Conservation (phyloP, 1,140 invertebrate genomes). For the Lanistes nyassanus region DNA sequence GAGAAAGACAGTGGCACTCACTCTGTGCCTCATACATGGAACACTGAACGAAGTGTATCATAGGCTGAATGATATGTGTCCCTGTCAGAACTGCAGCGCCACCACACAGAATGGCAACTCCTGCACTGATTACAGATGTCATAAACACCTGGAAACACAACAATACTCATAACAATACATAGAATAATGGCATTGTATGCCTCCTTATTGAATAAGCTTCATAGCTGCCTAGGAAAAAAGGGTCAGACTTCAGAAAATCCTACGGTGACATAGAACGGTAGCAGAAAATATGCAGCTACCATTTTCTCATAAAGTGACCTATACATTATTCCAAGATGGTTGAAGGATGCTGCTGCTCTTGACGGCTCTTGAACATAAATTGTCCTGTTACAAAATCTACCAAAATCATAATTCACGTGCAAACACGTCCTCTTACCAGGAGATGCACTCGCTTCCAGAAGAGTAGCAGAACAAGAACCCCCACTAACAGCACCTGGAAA, state of each 20-base stretch:
- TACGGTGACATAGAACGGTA: not conserved
- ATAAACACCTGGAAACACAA: conserved; percentile 39
- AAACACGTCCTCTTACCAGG: conserved; percentile 38
- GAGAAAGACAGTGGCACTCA: conserved; percentile 40
- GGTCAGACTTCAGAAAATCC: not conserved
- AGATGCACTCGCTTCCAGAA: conserved; percentile 37
- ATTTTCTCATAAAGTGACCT: not conserved
- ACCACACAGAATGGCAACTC: conserved; percentile 29
- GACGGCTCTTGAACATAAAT: not conserved
- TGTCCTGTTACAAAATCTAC: not conserved
- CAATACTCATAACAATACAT: not conserved
- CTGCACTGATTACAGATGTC: conserved; percentile 29
- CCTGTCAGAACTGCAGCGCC: conserved; percentile 39
- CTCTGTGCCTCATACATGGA: conserved; percentile 24
- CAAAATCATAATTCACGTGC: not conserved
- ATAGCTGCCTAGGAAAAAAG: not conserved
- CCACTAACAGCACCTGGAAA: conserved; percentile 37
- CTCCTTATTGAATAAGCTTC: not conserved
- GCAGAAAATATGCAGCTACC: not conserved
- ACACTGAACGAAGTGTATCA: conserved; percentile 38
- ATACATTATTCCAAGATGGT: no score
- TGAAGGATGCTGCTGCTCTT: no score
- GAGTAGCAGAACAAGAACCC: conserved; percentile 26
- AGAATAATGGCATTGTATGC: not conserved
- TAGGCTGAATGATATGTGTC: conserved; percentile 43